Conservation (phyloP, 2,113 vertebrate species). For the Bubo blakistoni region DNA sequence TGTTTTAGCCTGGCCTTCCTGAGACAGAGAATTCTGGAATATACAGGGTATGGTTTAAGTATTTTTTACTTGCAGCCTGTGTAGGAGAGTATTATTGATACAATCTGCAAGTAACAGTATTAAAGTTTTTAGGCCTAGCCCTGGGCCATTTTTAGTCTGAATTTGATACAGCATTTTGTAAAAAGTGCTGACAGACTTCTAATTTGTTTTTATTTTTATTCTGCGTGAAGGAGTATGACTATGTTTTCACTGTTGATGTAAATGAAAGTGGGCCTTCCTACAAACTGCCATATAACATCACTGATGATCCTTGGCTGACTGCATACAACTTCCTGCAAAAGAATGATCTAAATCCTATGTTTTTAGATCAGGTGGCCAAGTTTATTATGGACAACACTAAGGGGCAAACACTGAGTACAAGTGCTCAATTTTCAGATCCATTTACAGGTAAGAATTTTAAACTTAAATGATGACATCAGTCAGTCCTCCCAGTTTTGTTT, state of each 20-base stretch:
- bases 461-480: background rate
- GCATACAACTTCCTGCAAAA: constrained; percentile 95
- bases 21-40: background rate
- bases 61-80: background rate
- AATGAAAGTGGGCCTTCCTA: constrained; percentile 92
- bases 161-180: background rate
- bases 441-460: constrained; percentile 84
- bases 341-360: constrained; percentile 94
- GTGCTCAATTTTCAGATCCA: constrained; percentile 80
- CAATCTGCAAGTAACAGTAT: background rate
- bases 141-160: background rate
- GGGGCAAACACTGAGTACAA: constrained; percentile 80
- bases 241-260: constrained; percentile 94
- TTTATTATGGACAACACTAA: constrained; percentile 98
- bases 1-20: background rate
- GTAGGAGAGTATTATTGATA: background rate
- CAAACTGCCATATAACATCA: constrained; percentile 92
- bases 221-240: constrained; percentile 89
- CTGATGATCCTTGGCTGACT: constrained; percentile 93
- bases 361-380: constrained; percentile 97
- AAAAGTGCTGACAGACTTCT: background rate
- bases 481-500: background rate
- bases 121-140: background rate
- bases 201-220: constrained; percentile 28
- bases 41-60: background rate